Base-by-base conservation (phyloP, 2,888 invertebrate genomes). In the Campoletis raptor region DNA sequence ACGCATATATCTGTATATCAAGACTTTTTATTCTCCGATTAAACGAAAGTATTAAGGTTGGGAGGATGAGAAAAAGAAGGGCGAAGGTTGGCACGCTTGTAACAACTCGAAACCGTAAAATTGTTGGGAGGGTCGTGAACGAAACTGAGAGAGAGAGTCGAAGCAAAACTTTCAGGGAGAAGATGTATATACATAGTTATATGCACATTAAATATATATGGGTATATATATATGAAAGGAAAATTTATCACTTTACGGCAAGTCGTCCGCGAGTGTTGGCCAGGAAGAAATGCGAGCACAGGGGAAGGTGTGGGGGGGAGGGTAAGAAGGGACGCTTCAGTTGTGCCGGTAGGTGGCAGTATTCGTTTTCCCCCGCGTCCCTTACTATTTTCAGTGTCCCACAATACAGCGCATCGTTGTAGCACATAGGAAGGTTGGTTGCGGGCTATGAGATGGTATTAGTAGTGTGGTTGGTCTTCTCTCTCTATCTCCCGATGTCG, bases 171-270 rank as follows among this genome's bases (percentile, higher is more conserved):
- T 86, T 86, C 84, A 78, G 86, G 61, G 78, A 80, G 76, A 30
- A 76, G 79, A 76, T 40, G 70, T 66, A 72, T 70, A 69, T 70
- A 80, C 64, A 73, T 66, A 79, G 36, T 67, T 54, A 78, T 73
- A 72, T 21, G 70, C 18, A 45, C 21, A 42, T 76, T 72, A 48
- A 36, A 67, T 40, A 67, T 78, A 73, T 73, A 54, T 37, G n/a
- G n/a, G n/a, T n/a, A 57, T 30, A 54, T 61, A 67, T 81, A 66
- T 73, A 45, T 24, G 85, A 79, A 86, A 85, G 90, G 90, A 81
- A 85, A 88, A 89, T 89, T 89, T 88, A 89, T 89, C 87, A 88
- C 89, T 88, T 87, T 84, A 79, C 87, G 81, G 87, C 86, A 85
- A 89, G 86, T 88, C 87, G 87, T 85, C 85, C 80, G 87, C 85